A percentile compares a stretch with the other conserved stretches of the same genome.
Evolutionary conservation across 2,888 invertebrate species (phyloP).

Genomic region (Neoaliturus tenellus): DNA sequence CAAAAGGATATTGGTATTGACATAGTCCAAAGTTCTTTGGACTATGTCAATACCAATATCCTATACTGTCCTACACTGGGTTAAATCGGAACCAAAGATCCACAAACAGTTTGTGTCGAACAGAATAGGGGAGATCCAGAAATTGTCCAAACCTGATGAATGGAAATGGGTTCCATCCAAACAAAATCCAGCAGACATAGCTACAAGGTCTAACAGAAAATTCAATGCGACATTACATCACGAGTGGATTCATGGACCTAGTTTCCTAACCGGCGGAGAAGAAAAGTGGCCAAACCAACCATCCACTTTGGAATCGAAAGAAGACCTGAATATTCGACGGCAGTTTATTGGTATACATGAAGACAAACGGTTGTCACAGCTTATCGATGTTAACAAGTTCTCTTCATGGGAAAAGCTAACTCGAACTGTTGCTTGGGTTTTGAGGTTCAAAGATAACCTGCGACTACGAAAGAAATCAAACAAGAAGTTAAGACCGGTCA

Average conservation of each 20-base stretch:
- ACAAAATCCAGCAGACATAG: too few species aligned
- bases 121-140: too few species aligned
- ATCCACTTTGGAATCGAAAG: neutral
- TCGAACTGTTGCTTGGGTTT: neutral
- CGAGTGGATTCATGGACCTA: too few species aligned
- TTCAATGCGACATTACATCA: too few species aligned
- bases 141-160: too few species aligned
- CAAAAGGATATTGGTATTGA: too few species aligned
- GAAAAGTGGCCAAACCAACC: neutral
- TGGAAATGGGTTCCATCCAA: too few species aligned
- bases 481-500: neutral
- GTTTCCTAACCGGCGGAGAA: too few species aligned
- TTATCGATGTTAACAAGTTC: neutral
- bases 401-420: neutral
- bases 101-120: too few species aligned
- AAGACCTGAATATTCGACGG: neutral
- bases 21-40: too few species aligned
- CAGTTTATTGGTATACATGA: neutral
- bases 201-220: too few species aligned
- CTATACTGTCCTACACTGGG: neutral
- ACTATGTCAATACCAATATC: neutral
- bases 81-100: too few species aligned
- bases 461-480: neutral
- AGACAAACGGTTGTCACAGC: neutral
- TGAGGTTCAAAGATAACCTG: neutral